phyloP scores from a whole-genome alignment of 2,113 vertebrate genomes.

The Seriola dumerili region DNA sequence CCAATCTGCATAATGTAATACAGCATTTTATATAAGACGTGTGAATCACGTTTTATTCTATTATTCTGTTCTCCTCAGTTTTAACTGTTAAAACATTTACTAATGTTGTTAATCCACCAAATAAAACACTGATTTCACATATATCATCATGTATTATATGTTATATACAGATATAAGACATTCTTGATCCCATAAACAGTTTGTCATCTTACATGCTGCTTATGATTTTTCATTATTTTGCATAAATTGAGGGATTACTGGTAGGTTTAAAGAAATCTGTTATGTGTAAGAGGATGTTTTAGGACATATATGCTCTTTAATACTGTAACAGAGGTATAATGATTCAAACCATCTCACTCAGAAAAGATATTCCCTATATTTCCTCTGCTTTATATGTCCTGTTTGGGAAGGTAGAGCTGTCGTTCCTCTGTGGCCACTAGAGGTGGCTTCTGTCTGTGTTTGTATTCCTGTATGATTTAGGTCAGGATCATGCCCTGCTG shows the following conservation, averaged over 20 bases:
- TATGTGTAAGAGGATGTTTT: background rate
- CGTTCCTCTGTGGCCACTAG: slow-evolving; percentile 37
- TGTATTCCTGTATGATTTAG: slow-evolving; percentile 42
- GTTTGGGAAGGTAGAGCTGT: slow-evolving; percentile 6
- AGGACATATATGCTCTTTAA: background rate
- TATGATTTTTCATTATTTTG: background rate
- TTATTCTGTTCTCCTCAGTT: no score
- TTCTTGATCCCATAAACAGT: no score
- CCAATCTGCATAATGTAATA: background rate
- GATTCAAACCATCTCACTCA: background rate
- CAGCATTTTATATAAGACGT: background rate
- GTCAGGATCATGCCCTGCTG: slow-evolving; percentile 23
- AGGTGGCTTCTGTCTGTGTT: slow-evolving; percentile 28
- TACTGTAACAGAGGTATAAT: background rate
- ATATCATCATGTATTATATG: no score
- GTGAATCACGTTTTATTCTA: background rate
- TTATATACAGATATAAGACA: no score
- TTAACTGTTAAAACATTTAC: background rate
- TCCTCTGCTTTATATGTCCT: background rate
- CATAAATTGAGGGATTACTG: no score
- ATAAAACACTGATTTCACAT: no score
- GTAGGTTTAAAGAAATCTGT: no score
- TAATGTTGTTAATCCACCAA: no score
- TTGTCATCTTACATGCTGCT: background rate
- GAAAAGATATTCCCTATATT: background rate